Evolutionary conservation across 2,113 vertebrate genomes (phyloP).

Genomic region (Daboia siamensis): DNA sequence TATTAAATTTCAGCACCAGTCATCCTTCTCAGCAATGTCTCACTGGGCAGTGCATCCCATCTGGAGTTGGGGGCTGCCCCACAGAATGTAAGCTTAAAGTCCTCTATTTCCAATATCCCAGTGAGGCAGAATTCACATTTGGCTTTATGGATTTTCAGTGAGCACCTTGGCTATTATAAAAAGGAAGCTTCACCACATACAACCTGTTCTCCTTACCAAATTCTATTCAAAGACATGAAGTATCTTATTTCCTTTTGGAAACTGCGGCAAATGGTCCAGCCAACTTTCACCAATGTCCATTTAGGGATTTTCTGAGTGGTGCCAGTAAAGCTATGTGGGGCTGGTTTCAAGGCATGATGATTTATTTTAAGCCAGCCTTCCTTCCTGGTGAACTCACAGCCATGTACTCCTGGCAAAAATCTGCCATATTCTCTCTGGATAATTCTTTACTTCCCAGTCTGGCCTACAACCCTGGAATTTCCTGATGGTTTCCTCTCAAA

Average conservation of each 20-base stretch:
- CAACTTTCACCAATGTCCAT: not conserved
- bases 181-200: constrained; percentile 16
- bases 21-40: not conserved
- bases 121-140: constrained; percentile 57
- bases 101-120: constrained; percentile 61
- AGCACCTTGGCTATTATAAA: constrained; percentile 59
- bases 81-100: not conserved
- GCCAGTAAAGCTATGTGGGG: not conserved
- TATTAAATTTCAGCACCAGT: not conserved
- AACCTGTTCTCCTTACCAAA: not conserved
- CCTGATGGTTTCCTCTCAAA: not conserved
- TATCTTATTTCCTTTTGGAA: not conserved
- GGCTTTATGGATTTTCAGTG: constrained; percentile 46
- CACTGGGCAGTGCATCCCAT: no score
- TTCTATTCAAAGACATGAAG: not conserved
- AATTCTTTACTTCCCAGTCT: not conserved
- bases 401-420: not conserved
- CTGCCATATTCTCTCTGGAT: not conserved
- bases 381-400: not conserved
- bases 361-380: not conserved
- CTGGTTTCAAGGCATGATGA: not conserved
- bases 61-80: not conserved
- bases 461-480: not conserved
- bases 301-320: not conserved
- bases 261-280: not conserved